These are phyloP conservation scores for Pseudochirops cupreus DNA, from an alignment of 2,797 vertebrate species.

Conservation along the genomic window DNA sequence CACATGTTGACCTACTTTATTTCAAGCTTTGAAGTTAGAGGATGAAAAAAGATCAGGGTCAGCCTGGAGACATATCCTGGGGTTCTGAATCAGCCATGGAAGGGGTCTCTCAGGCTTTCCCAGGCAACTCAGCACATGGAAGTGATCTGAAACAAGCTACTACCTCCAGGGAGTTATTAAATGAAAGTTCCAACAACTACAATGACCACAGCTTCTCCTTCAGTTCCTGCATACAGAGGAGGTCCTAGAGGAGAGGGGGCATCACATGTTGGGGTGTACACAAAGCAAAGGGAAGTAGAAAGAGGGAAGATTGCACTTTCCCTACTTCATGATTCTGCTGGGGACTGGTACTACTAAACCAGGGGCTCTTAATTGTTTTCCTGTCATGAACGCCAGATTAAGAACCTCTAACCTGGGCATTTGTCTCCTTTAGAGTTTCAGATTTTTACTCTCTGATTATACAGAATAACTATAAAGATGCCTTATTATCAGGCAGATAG, in stretches of 20 bases:
- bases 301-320: neutral
- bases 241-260: neutral
- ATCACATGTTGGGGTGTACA: neutral
- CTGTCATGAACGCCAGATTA: neutral
- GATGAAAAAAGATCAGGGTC: neutral
- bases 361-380: neutral
- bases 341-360: neutral
- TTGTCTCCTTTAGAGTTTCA: neutral
- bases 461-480: neutral
- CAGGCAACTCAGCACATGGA: neutral
- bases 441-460: neutral
- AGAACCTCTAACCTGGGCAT: neutral
- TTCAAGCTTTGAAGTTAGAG: neutral
- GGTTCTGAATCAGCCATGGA: neutral
- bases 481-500: neutral
- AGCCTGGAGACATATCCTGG: neutral
- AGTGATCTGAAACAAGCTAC: neutral
- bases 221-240: neutral
- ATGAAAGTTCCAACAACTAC: neutral
- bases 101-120: neutral
- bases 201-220: neutral
- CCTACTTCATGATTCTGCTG: neutral
- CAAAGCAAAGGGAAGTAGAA: neutral
- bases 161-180: neutral
- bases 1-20: neutral